Evolutionary conservation across 1,140 invertebrate genomes (phyloP).

Genomic region (Augochlora pura): DNA sequence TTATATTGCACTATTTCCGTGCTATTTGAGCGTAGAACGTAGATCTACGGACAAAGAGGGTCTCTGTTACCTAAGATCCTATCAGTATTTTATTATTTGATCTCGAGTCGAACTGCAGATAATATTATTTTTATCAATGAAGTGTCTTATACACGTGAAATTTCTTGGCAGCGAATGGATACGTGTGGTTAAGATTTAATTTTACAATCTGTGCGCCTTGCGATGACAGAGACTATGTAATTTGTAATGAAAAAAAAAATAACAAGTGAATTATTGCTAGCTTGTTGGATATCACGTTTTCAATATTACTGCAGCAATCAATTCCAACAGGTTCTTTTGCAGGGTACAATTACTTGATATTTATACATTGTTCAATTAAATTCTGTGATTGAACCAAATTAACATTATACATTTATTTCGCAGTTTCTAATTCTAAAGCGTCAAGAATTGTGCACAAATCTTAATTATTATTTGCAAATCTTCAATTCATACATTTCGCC

Average conservation of each 20-base stretch:
- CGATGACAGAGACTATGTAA: background rate
- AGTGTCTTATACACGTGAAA: background rate
- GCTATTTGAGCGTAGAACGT: background rate
- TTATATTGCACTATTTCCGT: no score
- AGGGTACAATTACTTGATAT: background rate
- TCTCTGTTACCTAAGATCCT: background rate
- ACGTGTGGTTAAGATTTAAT: background rate
- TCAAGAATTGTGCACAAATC: no score
- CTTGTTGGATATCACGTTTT: no score
- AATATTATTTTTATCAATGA: constrained; percentile 43
- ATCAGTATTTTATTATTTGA: background rate
- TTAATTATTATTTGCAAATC: no score
- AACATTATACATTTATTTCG: no score
- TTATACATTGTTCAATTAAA: background rate
- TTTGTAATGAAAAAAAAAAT: no score
- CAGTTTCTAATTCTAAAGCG: no score
- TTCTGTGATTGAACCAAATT: background rate
- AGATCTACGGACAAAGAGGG: background rate
- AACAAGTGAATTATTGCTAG: no score
- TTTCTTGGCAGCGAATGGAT: constrained; percentile 15
- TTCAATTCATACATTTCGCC: no score
- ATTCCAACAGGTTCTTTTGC: no score
- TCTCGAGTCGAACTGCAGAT: background rate
- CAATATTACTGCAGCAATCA: no score
- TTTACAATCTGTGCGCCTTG: background rate